These are phyloP conservation scores for Helicoverpa armigera DNA, from an alignment of 1,140 invertebrate genomes.

Conservation along the genomic window DNA sequence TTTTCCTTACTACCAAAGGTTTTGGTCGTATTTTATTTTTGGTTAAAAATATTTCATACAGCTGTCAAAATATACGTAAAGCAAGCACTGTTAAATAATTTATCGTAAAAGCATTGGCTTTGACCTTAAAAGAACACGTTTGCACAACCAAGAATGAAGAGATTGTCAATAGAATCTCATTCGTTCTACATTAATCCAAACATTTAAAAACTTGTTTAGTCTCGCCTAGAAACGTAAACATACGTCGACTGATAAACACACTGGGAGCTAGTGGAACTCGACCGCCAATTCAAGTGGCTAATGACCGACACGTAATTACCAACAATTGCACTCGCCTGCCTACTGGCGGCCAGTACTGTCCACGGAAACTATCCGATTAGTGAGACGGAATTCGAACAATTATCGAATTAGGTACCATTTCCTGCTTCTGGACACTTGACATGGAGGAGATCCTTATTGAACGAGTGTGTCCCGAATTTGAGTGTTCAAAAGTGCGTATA, in stretches of 20 bases:
- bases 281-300: constrained; percentile 61
- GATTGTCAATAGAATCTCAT: constrained; percentile 21
- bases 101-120: not conserved
- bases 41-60: not conserved
- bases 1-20: constrained; percentile 14
- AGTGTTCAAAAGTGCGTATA: constrained; percentile 2
- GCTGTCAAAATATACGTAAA: constrained; percentile 13
- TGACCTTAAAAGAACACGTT: not conserved
- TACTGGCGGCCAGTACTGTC: constrained; percentile 36
- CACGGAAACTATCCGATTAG: constrained; percentile 55
- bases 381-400: constrained; percentile 67
- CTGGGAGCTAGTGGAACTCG: constrained; percentile 39
- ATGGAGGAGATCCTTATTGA: constrained; percentile 18
- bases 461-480: not conserved
- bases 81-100: not conserved
- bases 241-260: constrained; percentile 34
- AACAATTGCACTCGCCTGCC: constrained; percentile 55
- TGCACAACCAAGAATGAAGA: not conserved
- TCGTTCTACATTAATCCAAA: constrained; percentile 8
- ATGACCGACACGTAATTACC: constrained; percentile 64
- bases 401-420: constrained; percentile 74
- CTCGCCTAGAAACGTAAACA: constrained; percentile 31
- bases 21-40: not conserved
- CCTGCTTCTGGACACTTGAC: constrained; percentile 56
- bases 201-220: constrained; percentile 35